Evolutionary conservation across 2,797 vertebrate genomes (phyloP).

Genomic region (Vespertilio murinus): DNA sequence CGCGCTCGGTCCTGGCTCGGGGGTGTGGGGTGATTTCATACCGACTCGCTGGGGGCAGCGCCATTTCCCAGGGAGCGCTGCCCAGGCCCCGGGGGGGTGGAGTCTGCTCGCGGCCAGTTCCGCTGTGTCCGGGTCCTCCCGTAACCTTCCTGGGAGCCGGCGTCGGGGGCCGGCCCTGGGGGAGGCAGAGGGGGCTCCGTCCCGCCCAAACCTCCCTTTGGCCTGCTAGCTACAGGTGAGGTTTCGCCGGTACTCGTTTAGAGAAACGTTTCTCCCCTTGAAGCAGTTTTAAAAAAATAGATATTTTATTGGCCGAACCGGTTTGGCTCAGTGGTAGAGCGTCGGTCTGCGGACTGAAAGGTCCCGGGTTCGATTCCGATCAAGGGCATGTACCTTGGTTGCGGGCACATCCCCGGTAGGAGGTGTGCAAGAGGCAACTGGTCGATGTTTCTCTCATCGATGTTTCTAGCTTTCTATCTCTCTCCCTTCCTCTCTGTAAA

Average conservation of each 20-base stretch:
- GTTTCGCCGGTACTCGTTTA: neutral
- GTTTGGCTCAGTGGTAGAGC: too few relatives aligned
- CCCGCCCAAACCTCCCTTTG: neutral
- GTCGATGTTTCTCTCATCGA: too few relatives aligned
- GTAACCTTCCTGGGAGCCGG: neutral
- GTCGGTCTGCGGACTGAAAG: too few relatives aligned
- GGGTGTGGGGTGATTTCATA: neutral
- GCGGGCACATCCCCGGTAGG: too few relatives aligned
- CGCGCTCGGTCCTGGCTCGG: neutral
- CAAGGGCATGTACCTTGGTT: too few relatives aligned
- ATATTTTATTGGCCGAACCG: too few relatives aligned
- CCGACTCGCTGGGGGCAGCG: neutral
- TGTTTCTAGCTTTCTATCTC: too few relatives aligned
- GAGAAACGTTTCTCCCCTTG: neutral
- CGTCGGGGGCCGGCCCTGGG: fast-evolving
- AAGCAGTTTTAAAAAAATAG: too few relatives aligned
- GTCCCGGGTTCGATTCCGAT: too few relatives aligned
- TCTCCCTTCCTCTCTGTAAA: too few relatives aligned
- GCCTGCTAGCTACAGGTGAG: neutral
- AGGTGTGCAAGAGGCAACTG: too few relatives aligned
- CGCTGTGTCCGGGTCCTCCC: neutral
- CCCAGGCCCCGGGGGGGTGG: neutral
- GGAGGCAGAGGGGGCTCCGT: neutral
- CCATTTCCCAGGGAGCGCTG: neutral
- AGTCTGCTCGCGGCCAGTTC: neutral